Evolutionary conservation across 2,797 vertebrate species (phyloP), one percentile per base, ranked within the genome.

Genomic region (Gallinago solitaria): DNA sequence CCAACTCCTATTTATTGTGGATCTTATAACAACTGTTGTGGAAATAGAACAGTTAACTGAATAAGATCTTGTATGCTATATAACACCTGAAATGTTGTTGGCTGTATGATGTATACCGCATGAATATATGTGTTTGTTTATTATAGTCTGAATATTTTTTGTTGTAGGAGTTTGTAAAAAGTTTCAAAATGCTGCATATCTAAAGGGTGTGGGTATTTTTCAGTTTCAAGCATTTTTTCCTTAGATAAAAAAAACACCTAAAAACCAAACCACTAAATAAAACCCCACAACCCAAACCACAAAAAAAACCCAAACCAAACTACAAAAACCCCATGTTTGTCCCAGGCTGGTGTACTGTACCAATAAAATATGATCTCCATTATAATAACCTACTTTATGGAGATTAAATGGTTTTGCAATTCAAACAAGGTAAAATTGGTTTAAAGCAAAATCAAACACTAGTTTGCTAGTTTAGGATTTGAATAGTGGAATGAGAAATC

Each of bases 371-470:
- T 96, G 97, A 98, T 98, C 97, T 98, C 97, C 97, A 98, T 98
- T 98, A 98, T 98, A 98, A 98, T 98, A 98, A 98, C 97, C 97
- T 98, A 97, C 98, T 98, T 98, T 98, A 98, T 97, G 97, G 97
- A 98, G 98, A 98, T 98, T 98, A 98, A 98, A 98, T 97, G 98
- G 96, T 98, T 98, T 98, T 98, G 97, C 97, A 98, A 98, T 98
- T 98, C 98, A 98, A 98, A 98, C 98, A 98, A 91, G 85, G 95
- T 97, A 98, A 98, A 98, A 98, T 98, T 98, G 97, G 97, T 97
- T 98, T 98, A 98, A 98, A 98, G 98, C 95, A 98, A 98, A 98
- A 98, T 98, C 98, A 98, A 98, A 98, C 98, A 98, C 87, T 95
- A 95, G 97, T 97, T 97, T 98, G 98, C 97, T 98, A 96, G 97